Evolutionary conservation across 64 coral and sea anemone species (phyloP), one percentile per base, ranked within the genome.

Genomic region (Hydrozoanthus tunicans): DNA sequence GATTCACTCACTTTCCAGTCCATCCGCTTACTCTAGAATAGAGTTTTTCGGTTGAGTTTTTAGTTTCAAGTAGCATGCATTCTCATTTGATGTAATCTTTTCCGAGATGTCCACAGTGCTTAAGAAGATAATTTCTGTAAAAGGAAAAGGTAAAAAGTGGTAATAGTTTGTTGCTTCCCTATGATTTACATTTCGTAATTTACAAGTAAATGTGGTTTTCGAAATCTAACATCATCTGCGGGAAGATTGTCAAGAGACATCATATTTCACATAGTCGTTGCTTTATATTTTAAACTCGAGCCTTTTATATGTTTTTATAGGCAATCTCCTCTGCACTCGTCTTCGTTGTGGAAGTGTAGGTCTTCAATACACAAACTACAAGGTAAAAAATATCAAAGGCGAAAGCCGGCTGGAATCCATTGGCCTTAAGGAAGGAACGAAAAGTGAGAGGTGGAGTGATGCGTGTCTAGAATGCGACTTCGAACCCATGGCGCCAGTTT

Each of bases 391-490:
- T 4, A 58, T 6, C 23, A 94, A 43, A 0, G 56, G 57, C 9
- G 70, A 6, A 53, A 69, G 59, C 5, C 61, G 12, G 3, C 51
- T 60, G 53, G 43, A 57, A 20, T 56, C 64, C 17, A 94, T 58
- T 20, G 86, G 86, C 12, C 12, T 82, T 27, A 56, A n/a, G 12
- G 70, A 59, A 12, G 92, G 92, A 62, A 86, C 83, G 73, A 86
- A 58, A 24, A 89, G 68, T 17, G 86, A 90, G 6, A 67, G 95
- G 77, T 70, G 61, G 59, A 79, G 53, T 54, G 95, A 96, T 13
- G 54, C 71, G 0, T 96, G 95, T 72, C 64, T 96, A 92, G 95
- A 96, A 71, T 96, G 95, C 56, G 95, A 96, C 85, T 69, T 85
- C 62, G 95, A 92, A 6, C 95, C 90, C 25, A 79, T 89, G 53